Percentiles rank a stretch among this genome's conserved stretches.
Evolutionary conservation across 1,140 invertebrate genomes (phyloP).

Genomic region (Melipona quadrifasciata): DNA sequence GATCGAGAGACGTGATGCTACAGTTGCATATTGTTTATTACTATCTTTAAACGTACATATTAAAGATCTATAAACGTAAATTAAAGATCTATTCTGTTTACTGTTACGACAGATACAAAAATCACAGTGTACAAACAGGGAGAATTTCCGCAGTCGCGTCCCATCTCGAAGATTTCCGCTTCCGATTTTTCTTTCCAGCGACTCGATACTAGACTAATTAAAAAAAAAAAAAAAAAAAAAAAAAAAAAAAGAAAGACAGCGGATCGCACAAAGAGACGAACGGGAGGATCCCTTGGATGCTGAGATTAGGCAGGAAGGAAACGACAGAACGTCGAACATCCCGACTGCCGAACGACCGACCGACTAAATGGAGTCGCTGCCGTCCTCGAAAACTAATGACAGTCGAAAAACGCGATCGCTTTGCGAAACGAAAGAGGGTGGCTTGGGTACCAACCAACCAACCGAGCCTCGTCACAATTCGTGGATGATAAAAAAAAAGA

Average conservation of each 20-base stretch:
- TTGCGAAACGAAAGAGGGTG: slow-evolving; percentile 39
- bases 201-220: background rate
- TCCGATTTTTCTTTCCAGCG: background rate
- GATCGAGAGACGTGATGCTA: too few relatives aligned
- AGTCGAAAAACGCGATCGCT: slow-evolving; percentile 46
- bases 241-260: background rate
- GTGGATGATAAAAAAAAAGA: background rate
- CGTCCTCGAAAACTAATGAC: slow-evolving; percentile 24
- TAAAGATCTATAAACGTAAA: too few relatives aligned
- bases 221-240: background rate
- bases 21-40: too few relatives aligned
- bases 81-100: too few relatives aligned
- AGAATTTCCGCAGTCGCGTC: too few relatives aligned
- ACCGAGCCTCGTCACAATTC: background rate
- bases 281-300: background rate
- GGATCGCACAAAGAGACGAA: background rate
- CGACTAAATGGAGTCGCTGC: background rate
- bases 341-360: slow-evolving; percentile 7
- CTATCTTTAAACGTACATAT: too few relatives aligned
- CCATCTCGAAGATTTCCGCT: too few relatives aligned
- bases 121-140: too few relatives aligned
- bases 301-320: slow-evolving; percentile 4
- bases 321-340: background rate
- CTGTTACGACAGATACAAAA: too few relatives aligned
- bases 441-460: background rate